Evolutionary conservation across 2,888 invertebrate species (phyloP).

Genomic region (Yponomeuta evonymella): DNA sequence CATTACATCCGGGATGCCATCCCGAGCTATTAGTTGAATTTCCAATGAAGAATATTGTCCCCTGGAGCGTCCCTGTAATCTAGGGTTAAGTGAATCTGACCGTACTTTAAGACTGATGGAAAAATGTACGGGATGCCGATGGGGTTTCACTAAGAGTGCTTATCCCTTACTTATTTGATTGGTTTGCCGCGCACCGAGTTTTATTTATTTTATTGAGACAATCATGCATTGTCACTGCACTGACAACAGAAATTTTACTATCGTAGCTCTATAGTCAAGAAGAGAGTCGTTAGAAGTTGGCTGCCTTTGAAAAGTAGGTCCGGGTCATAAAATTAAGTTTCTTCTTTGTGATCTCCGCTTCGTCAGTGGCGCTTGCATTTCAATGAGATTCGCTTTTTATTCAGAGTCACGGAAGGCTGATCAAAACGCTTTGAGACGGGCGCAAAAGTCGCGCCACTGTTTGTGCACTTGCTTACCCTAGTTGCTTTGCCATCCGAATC

Average conservation of each 20-base stretch:
- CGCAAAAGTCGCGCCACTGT: background rate
- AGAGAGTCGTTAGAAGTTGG: conserved; percentile 18
- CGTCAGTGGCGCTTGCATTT: conserved; percentile 37
- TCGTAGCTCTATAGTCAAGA: background rate
- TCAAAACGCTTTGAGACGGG: conserved; percentile 41
- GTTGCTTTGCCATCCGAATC: background rate
- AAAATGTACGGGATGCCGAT: background rate
- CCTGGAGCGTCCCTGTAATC: conserved; percentile 19
- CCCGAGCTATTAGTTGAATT: conserved; percentile 34
- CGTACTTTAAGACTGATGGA: conserved; percentile 7
- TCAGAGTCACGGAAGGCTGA: conserved; percentile 43
- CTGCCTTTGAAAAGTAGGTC: conserved; percentile 23
- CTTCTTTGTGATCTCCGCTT: conserved; percentile 30
- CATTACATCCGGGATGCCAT: conserved; percentile 37
- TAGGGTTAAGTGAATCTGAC: conserved; percentile 6
- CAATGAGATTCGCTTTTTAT: conserved; percentile 46
- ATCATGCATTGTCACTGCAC: too few species aligned
- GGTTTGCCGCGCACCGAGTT: background rate
- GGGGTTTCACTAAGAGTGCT: background rate
- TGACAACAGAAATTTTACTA: background rate
- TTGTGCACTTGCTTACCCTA: background rate
- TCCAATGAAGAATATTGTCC: conserved; percentile 25
- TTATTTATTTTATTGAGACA: background rate
- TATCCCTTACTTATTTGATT: conserved; percentile 16
- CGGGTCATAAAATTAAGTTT: conserved; percentile 36